These are phyloP conservation scores for Hedya salicella DNA, from an alignment of 2,888 invertebrate genomes.

Conservation along the genomic window DNA sequence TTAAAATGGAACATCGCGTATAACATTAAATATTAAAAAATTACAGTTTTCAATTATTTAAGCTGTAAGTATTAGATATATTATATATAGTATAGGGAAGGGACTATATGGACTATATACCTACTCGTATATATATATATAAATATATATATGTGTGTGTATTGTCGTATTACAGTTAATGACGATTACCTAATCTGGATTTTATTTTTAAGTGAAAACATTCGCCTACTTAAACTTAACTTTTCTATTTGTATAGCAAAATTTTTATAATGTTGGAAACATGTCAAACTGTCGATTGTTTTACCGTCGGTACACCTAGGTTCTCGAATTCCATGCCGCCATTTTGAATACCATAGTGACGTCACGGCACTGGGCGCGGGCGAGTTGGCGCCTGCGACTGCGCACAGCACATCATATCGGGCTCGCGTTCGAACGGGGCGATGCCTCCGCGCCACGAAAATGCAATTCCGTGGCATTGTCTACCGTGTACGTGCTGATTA, in stretches of 20 bases:
- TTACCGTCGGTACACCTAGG: slow-evolving; percentile 67
- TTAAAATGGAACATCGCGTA: too few species aligned
- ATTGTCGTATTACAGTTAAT: not conserved
- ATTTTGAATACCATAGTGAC: slow-evolving; percentile 83
- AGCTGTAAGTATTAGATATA: too few species aligned
- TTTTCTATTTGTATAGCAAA: slow-evolving; percentile 10
- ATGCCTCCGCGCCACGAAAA: slow-evolving; percentile 74
- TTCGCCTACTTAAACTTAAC: slow-evolving; percentile 2
- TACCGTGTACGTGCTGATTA: slow-evolving; percentile 69
- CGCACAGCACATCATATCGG: slow-evolving; percentile 76
- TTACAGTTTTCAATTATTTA: too few species aligned
- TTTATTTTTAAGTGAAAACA: slow-evolving; percentile 3
- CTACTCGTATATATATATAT: too few species aligned
- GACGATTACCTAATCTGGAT: not conserved
- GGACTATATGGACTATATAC: too few species aligned
- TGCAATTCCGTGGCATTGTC: slow-evolving; percentile 75
- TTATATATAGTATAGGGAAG: too few species aligned
- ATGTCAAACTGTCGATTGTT: slow-evolving; percentile 29
- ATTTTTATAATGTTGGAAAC: slow-evolving; percentile 18
- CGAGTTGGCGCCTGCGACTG: slow-evolving; percentile 72
- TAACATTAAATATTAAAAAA: too few species aligned
- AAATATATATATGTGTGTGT: not conserved
- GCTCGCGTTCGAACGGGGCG: slow-evolving; percentile 77
- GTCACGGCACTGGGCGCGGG: slow-evolving; percentile 81
- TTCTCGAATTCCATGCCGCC: slow-evolving; percentile 82